Evolutionary conservation across 37 sponge, comb jelly and placozoan species (phyloP).

Genomic region (Halisarca cf. caerulea): DNA sequence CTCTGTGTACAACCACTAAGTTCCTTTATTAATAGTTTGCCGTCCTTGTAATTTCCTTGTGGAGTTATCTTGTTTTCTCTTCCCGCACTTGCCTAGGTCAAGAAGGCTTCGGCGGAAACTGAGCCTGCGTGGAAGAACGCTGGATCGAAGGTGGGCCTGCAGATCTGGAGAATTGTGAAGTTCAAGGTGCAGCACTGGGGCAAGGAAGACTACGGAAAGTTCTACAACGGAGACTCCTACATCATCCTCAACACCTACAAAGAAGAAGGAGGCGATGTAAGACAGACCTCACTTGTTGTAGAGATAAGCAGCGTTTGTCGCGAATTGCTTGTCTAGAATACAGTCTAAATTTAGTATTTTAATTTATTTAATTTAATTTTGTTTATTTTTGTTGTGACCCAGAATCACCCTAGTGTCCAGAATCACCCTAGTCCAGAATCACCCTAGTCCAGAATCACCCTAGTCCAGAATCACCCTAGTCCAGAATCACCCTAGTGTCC

Average conservation of each 20-base stretch:
- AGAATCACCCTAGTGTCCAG: too few relatives aligned
- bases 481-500: too few relatives aligned
- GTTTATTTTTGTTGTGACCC: too few relatives aligned
- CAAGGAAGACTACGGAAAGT: constrained; percentile 89
- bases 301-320: neutral
- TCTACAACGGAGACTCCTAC: constrained; percentile 98
- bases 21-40: too few relatives aligned
- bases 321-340: neutral
- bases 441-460: too few relatives aligned
- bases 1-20: neutral
- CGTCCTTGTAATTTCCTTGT: too few relatives aligned
- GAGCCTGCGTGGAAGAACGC: constrained; percentile 95
- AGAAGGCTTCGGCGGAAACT: constrained; percentile 90
- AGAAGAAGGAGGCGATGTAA: constrained; percentile 46
- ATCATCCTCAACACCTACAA: constrained; percentile 98
- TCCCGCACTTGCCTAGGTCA: too few relatives aligned
- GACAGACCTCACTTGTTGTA: neutral
- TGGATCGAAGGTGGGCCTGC: constrained; percentile 79
- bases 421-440: too few relatives aligned
- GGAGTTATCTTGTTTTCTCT: constrained; percentile 9
- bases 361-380: too few relatives aligned
- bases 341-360: neutral
- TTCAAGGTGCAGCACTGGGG: constrained; percentile 95
- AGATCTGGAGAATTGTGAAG: constrained; percentile 98
- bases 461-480: too few relatives aligned